Evolutionary conservation across 2,888 invertebrate genomes (phyloP).

Genomic region (Conistra vaccinii): DNA sequence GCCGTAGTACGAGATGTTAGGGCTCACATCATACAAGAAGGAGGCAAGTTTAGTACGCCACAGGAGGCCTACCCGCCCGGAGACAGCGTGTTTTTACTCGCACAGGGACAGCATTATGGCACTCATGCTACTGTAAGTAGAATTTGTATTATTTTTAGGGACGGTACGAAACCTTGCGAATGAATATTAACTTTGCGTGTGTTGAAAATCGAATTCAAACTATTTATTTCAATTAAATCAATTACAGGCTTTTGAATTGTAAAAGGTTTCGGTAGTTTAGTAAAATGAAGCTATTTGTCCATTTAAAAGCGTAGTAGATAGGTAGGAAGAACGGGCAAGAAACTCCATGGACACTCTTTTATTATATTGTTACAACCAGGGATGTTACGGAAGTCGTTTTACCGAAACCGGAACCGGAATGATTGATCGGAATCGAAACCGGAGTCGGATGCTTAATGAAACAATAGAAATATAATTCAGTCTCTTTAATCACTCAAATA

Average conservation of each 20-base stretch:
- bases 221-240: not conserved
- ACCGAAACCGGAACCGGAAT: too few relatives aligned
- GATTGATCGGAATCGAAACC: too few relatives aligned
- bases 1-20: conserved; percentile 86
- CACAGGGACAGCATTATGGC: conserved; percentile 95
- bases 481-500: too few relatives aligned
- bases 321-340: too few relatives aligned
- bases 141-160: too few relatives aligned
- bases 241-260: not conserved
- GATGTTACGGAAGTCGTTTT: too few relatives aligned
- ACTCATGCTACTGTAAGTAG: conserved; percentile 93
- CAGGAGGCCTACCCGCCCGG: conserved; percentile 92
- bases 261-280: not conserved
- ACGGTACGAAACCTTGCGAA: not conserved
- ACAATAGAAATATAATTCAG: too few relatives aligned
- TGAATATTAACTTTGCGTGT: not conserved
- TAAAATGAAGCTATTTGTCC: not conserved
- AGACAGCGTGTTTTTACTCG: conserved; percentile 93
- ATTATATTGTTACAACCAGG: too few relatives aligned
- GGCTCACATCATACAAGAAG: conserved; percentile 70
- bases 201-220: not conserved
- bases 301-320: not conserved
- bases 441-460: too few relatives aligned
- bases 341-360: too few relatives aligned
- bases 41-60: conserved; percentile 75